These are phyloP conservation scores for Muntiacus reevesi DNA, from an alignment of 2,113 vertebrate species.

Conservation along the genomic window DNA sequence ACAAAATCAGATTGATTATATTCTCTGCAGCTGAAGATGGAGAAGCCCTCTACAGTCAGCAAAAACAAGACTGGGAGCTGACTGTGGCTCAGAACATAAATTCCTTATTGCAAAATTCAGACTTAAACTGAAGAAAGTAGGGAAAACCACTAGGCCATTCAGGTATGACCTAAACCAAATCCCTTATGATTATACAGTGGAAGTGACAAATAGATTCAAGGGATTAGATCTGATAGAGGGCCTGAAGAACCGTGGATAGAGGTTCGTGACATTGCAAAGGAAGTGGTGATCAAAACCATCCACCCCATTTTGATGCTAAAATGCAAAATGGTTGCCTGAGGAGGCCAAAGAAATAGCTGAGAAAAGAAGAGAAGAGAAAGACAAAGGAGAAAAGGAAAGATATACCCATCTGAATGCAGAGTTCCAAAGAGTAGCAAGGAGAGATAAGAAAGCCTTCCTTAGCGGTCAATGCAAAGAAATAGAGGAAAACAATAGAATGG, in stretches of 20 bases:
- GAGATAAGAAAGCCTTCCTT: not conserved
- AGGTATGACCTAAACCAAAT: not conserved
- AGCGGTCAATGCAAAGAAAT: not conserved
- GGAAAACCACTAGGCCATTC: not conserved
- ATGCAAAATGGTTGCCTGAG: not conserved
- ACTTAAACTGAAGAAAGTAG: not conserved
- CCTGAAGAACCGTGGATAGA: not conserved
- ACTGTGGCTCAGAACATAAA: not conserved
- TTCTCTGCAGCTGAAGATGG: not conserved
- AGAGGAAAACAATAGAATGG: not conserved
- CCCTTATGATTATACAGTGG: not conserved
- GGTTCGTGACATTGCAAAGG: not conserved
- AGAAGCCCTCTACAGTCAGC: not conserved
- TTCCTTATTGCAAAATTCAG: not conserved
- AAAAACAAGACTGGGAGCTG: not conserved
- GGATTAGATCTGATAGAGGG: not conserved
- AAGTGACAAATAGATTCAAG: not conserved
- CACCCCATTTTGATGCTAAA: not conserved
- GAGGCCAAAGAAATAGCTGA: not conserved
- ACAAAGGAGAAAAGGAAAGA: not conserved
- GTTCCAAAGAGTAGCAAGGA: not conserved
- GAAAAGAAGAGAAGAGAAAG: not conserved
- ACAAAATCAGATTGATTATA: not conserved
- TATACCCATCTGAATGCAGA: not conserved
- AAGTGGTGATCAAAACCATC: not conserved